Conservation (phyloP, 1,140 invertebrate species). For the Bombus pyrosoma region DNA sequence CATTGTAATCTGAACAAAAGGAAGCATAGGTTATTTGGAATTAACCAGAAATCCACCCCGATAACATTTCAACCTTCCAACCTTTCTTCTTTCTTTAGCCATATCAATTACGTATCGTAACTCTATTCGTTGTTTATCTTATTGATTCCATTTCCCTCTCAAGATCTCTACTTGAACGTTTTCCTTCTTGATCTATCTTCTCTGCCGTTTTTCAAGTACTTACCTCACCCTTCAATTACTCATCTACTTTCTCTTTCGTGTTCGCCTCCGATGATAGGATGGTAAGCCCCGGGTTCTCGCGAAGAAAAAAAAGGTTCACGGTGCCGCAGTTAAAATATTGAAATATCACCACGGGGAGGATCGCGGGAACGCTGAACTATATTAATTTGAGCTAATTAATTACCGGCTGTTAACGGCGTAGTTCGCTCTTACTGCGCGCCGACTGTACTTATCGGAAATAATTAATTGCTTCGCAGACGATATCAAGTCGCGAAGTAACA, state of each 20-base stretch:
- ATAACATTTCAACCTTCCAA: conserved; percentile 26
- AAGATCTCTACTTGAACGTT: background rate
- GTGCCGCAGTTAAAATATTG: conserved; percentile 33
- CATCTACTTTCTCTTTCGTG: too few relatives aligned
- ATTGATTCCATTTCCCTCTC: background rate
- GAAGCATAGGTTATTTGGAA: conserved; percentile 45
- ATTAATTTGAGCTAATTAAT: conserved; percentile 66
- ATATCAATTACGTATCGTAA: too few relatives aligned
- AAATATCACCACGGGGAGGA: conserved; percentile 17
- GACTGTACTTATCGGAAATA: conserved; percentile 63
- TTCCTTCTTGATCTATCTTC: background rate
- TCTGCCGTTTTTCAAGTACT: background rate
- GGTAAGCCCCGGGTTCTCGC: background rate
- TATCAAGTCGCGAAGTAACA: conserved; percentile 56
- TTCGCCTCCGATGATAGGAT: background rate
- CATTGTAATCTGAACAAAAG: conserved; percentile 28
- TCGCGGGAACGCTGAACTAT: conserved; percentile 38
- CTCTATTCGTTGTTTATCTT: background rate
- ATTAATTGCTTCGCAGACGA: conserved; percentile 57
- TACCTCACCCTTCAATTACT: background rate
- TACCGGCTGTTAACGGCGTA: conserved; percentile 46
- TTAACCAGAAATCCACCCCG: conserved; percentile 42
- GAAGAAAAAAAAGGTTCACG: conserved; percentile 19
- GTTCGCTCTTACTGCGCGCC: conserved; percentile 43
- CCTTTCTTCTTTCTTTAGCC: background rate